Evolutionary conservation across 2,888 invertebrate species (phyloP), one percentile per base, ranked within the genome.

Genomic region (Celastrina argiolus): DNA sequence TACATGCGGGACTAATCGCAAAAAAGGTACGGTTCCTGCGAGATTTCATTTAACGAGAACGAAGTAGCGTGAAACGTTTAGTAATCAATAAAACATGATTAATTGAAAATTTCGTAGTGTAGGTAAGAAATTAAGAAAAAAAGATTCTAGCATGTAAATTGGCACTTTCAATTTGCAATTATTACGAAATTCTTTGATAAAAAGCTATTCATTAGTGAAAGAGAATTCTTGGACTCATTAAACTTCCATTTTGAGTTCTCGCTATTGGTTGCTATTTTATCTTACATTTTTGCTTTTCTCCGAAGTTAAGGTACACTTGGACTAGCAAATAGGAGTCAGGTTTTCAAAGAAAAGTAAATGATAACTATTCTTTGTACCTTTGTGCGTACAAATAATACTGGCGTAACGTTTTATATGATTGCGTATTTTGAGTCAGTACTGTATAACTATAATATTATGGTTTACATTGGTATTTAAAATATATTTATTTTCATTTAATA

Each of bases 171-270:
- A 51, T 22, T 51, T 51, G 51, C 51, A 22, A 51, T 26, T 14
- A 51, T 51, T 22, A 51, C 22, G 22, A 51, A 51, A 51, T 51
- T 51, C 51, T 51, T 51, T 51, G 51, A 14, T 51, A 51, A 51
- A 51, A 51, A 51, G 51, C 51, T 18, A 12, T 22, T 51, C 51
- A 51, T 26, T 26, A 51, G 22, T 51, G 51, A 26, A 51, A 51
- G 51, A 12, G 51, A 51, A 51, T 51, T 51, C 51, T 12, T 14
- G 22, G 22, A 51, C 51, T 51, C 51, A 51, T 51, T 26, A 26
- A 26, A 12, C 22, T 26, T 10, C 51, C 51, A 22, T 51, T 45
- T 51, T 51, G 51, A 26, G 22, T 51, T 51, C 51, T 51, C 51
- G 22, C 22, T 51, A 51, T 51, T 51, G 51, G 51, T 22, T 26